Percentiles rank a stretch among this genome's conserved stretches.
These are phyloP conservation scores for Octodon degus DNA, from an alignment of 2,113 vertebrate species.

Conservation along the genomic window DNA sequence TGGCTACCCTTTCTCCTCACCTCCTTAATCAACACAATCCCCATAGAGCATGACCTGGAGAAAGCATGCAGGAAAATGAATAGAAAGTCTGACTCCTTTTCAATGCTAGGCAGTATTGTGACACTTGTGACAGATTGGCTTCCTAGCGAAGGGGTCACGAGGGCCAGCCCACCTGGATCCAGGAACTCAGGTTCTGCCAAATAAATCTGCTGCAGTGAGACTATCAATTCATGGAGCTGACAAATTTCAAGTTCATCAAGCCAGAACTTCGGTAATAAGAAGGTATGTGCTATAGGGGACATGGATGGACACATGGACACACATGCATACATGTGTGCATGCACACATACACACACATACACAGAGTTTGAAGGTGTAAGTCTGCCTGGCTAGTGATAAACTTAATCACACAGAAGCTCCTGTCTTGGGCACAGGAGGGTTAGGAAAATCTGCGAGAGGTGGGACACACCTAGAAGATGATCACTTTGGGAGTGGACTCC, in stretches of 20 bases:
- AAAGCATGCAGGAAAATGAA: neutral
- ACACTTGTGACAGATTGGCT: neutral
- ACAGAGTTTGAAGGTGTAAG: neutral
- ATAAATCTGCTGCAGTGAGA: neutral
- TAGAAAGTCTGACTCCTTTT: neutral
- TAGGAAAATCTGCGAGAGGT: neutral
- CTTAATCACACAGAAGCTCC: neutral
- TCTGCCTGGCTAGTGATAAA: neutral
- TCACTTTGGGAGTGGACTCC: neutral
- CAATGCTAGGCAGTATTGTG: neutral
- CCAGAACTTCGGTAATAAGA: neutral
- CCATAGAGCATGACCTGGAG: neutral
- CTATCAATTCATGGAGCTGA: neutral
- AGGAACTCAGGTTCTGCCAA: neutral
- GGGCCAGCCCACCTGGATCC: neutral
- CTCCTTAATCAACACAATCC: neutral
- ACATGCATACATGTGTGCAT: neutral
- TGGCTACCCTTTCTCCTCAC: too few relatives aligned
- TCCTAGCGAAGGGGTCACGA: neutral
- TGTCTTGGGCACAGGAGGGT: neutral
- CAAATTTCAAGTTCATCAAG: neutral
- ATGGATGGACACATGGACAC: neutral
- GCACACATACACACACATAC: neutral
- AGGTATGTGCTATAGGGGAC: neutral
- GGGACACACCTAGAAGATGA: too few relatives aligned